Evolutionary conservation across 2,888 invertebrate species (phyloP), one percentile per base, ranked within the genome.

Genomic region (Dexiosoma caninum): DNA sequence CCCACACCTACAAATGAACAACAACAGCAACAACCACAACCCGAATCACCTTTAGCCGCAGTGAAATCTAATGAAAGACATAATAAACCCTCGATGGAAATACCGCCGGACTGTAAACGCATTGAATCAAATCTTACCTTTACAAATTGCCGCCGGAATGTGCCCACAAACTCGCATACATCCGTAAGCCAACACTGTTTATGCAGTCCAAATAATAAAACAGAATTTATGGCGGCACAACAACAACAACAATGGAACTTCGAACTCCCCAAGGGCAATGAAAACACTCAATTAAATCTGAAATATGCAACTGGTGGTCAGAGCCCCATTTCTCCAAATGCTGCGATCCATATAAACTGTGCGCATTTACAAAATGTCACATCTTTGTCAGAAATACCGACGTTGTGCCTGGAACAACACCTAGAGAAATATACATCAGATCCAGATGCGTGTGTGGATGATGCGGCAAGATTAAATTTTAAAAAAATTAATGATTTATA

Each of bases 401-500:
- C 21, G n/a, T 19, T 14, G 30, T 30, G 19, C 37, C 0, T n/a
- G 6, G 70, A 30, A n/a, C 51, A 76, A 40, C 77, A 70, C 2
- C 14, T 49, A 0, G 77, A 81, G 76, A 74, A 14, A 59, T 70
- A 1, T 57, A 74, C 9, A 30, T 60, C 51, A 4, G 37, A 19
- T 10, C 71, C 49, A 35, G 77, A 49, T 42, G 14, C 46, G 14
- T 67, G 49, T 30, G n/a, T 40, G 4, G 85, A 85, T 2, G 84
- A 84, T 35, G 82, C 85, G 2, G 83, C 84, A 0, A 60, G 82
- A 44, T 82, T 88, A 23, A 87, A 85, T 53, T 89, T 91, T 55
- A 92, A 94, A 21, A 6, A 1, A 75, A 92, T 95, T 82, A 93
- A 93, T 85, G 88, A 90, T 67, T 90, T 93, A 0, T 95, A 94